Evolutionary conservation across 2,888 invertebrate species (phyloP).

Genomic region (Girardia tigrina): DNA sequence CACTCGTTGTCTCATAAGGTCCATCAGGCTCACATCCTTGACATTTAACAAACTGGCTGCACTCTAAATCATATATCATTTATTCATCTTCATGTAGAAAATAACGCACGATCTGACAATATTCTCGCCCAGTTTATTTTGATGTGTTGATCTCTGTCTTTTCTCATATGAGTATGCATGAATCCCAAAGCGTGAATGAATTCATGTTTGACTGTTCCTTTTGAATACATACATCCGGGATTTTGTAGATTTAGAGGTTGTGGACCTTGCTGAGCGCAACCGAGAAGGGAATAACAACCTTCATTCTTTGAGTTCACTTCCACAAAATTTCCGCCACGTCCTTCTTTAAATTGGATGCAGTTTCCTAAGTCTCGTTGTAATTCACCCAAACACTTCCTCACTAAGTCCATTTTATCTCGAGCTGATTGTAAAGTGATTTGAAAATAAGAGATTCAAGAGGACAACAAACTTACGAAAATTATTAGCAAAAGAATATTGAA

Average conservation of each 20-base stretch:
- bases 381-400: background rate
- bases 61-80: no score
- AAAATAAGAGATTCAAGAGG: background rate
- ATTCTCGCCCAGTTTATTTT: background rate
- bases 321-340: background rate
- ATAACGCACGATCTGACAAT: background rate
- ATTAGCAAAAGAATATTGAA: background rate
- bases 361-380: background rate
- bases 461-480: background rate
- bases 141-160: background rate
- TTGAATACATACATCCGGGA: constrained; percentile 13
- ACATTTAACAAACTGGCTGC: no score
- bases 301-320: constrained; percentile 2
- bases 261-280: background rate
- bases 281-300: background rate
- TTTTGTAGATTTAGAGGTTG: background rate
- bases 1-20: no score
- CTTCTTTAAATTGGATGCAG: background rate
- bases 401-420: background rate
- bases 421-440: background rate
- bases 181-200: background rate
- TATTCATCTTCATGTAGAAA: background rate
- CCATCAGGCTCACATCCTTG: no score
- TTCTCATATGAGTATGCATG: constrained; percentile 8
- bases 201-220: constrained; percentile 12